A percentile compares a stretch with the other conserved stretches of the same genome.
Conservation (phyloP, 2,888 invertebrate genomes). For the Mallateleia sp. region DNA sequence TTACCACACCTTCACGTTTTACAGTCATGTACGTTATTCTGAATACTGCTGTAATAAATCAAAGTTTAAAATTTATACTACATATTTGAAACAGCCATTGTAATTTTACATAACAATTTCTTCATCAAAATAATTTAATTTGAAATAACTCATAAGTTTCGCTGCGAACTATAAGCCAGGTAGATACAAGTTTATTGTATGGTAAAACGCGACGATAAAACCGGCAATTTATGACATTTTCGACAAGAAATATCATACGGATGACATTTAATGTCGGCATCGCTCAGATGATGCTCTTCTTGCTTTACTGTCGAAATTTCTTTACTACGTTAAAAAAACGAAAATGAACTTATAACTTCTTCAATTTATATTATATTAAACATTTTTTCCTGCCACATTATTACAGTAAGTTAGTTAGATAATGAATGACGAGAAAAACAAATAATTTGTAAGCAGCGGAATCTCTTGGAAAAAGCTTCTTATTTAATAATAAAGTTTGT, state of each 20-base stretch:
- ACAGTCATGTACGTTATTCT: too few species aligned
- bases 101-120: conserved; percentile 23
- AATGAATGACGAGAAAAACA: too few species aligned
- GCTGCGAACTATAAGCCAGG: conserved; percentile 8
- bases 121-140: conserved; percentile 44
- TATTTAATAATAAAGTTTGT: too few species aligned
- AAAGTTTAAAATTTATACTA: neutral
- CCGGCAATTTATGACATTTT: conserved; percentile 61
- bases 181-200: conserved; percentile 50
- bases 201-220: conserved; percentile 59
- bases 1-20: too few species aligned
- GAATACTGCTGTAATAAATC: neutral
- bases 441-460: too few species aligned
- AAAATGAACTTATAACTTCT: neutral
- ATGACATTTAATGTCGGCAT: conserved; percentile 55
- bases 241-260: conserved; percentile 64
- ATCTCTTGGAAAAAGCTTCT: too few species aligned
- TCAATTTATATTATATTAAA: too few species aligned
- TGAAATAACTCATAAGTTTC: conserved; percentile 41
- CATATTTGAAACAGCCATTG: neutral
- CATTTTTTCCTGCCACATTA: too few species aligned
- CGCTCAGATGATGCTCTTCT: conserved; percentile 14
- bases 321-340: conserved; percentile 12
- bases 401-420: too few species aligned
- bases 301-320: conserved; percentile 31